Percentiles rank a stretch among this genome's conserved stretches.
phyloP scores from a whole-genome alignment of 2,888 invertebrate species.

The Mechanitis mazaeus region DNA sequence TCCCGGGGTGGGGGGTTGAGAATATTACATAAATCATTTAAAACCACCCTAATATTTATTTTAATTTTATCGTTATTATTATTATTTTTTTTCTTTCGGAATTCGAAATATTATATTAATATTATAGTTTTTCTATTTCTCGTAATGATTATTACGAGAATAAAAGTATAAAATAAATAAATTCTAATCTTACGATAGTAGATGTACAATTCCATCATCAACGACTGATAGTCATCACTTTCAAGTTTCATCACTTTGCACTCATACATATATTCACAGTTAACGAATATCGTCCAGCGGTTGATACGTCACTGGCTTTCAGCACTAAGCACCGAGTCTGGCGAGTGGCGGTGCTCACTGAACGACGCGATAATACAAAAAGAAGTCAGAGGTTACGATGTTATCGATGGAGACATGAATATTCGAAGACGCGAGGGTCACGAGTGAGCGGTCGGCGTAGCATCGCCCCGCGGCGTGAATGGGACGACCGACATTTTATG shows the following conservation, averaged over 20 bases:
- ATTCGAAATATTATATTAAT: not conserved
- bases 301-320: conserved; percentile 62
- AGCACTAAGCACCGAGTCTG: conserved; percentile 68
- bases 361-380: conserved; percentile 73
- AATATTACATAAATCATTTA: conserved; percentile 1
- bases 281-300: conserved; percentile 46
- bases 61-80: conserved; percentile 7
- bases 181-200: conserved; percentile 65
- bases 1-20: conserved; percentile 11
- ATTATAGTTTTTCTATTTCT: not conserved
- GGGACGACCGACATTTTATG: conserved; percentile 75
- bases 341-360: conserved; percentile 60
- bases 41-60: not conserved
- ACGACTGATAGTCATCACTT: conserved; percentile 47
- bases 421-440: conserved; percentile 76
- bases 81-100: not conserved
- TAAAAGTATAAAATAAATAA: conserved; percentile 35
- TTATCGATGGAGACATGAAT: conserved; percentile 76
- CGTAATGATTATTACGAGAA: conserved; percentile 3
- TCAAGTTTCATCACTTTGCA: conserved; percentile 60
- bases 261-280: conserved; percentile 58
- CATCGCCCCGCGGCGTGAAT: conserved; percentile 71
- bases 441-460: conserved; percentile 71
- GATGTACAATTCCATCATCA: conserved; percentile 63
- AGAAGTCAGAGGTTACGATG: conserved; percentile 74